A percentile compares a stretch with the other conserved stretches of the same genome.
These are phyloP conservation scores for Plebejus argus DNA, from an alignment of 2,888 invertebrate genomes.

Conservation along the genomic window DNA sequence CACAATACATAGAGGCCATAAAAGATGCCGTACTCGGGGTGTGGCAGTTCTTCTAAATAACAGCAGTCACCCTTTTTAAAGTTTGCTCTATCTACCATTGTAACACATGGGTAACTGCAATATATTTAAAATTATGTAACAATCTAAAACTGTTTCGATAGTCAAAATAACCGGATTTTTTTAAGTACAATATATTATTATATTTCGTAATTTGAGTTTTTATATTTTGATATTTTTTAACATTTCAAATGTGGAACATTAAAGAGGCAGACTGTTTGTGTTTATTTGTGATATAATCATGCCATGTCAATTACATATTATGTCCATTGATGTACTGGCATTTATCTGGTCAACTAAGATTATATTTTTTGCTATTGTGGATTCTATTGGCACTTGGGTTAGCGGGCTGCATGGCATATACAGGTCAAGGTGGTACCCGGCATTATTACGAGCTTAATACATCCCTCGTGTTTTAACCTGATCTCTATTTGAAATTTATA, in stretches of 20 bases:
- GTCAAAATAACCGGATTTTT: conserved; percentile 33
- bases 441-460: conserved; percentile 60
- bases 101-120: conserved; percentile 72
- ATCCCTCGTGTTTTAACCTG: conserved; percentile 55
- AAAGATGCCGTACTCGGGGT: conserved; percentile 94
- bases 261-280: conserved; percentile 48
- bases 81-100: conserved; percentile 58
- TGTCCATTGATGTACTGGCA: conserved; percentile 73
- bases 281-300: conserved; percentile 72
- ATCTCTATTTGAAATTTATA: conserved; percentile 76
- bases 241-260: conserved; percentile 19
- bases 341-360: conserved; percentile 72
- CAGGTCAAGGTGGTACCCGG: conserved; percentile 45
- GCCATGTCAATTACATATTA: conserved; percentile 79
- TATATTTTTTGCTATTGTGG: conserved; percentile 74
- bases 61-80: conserved; percentile 48
- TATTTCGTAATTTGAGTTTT: conserved; percentile 41
- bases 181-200: conserved; percentile 38
- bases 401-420: conserved; percentile 56
- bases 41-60: conserved; percentile 87
- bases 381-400: conserved; percentile 72
- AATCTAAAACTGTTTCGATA: conserved; percentile 25
- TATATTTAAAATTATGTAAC: conserved; percentile 58
- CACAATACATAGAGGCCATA: conserved; percentile 93
- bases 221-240: conserved; percentile 36